phyloP scores from a whole-genome alignment of 2,888 invertebrate genomes.

The Cetonia aurata region DNA sequence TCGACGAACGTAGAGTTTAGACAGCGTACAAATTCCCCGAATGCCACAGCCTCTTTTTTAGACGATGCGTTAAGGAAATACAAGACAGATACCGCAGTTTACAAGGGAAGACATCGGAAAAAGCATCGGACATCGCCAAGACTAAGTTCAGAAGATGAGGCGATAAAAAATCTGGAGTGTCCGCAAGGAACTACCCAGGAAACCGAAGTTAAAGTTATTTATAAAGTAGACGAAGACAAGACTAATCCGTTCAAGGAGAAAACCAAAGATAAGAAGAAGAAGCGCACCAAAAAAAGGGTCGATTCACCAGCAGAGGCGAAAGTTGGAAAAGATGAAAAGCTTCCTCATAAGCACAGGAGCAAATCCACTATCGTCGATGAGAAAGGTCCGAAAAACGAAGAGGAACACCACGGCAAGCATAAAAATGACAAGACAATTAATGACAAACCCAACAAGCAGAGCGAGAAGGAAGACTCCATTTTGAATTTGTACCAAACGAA shows the following conservation, averaged over 20 bases:
- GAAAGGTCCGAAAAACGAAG: background rate
- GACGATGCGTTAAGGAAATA: constrained; percentile 35
- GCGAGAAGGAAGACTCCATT: constrained; percentile 24
- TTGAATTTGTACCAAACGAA: constrained; percentile 37
- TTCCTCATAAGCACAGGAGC: constrained; percentile 1
- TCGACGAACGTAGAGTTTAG: constrained; percentile 7
- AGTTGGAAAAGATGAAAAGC: background rate
- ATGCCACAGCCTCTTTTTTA: constrained; percentile 12
- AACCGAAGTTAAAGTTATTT: constrained; percentile 11
- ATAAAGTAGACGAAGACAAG: constrained; percentile 6
- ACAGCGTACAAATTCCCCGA: constrained; percentile 31
- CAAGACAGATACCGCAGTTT: constrained; percentile 30
- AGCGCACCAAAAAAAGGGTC: background rate
- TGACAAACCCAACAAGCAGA: background rate
- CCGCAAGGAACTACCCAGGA: background rate
- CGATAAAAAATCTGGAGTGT: background rate
- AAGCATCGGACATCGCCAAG: constrained; percentile 38
- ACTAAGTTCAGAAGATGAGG: constrained; percentile 14
- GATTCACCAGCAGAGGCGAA: too few species aligned
- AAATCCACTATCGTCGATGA: background rate
- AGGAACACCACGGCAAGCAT: background rate
- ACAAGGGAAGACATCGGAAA: constrained; percentile 37
- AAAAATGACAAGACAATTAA: constrained; percentile 1
- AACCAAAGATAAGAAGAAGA: constrained; percentile 27
- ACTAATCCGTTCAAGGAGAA: background rate